phyloP scores from a whole-genome alignment of 2,113 vertebrate genomes.

The Bufo gargarizans region DNA sequence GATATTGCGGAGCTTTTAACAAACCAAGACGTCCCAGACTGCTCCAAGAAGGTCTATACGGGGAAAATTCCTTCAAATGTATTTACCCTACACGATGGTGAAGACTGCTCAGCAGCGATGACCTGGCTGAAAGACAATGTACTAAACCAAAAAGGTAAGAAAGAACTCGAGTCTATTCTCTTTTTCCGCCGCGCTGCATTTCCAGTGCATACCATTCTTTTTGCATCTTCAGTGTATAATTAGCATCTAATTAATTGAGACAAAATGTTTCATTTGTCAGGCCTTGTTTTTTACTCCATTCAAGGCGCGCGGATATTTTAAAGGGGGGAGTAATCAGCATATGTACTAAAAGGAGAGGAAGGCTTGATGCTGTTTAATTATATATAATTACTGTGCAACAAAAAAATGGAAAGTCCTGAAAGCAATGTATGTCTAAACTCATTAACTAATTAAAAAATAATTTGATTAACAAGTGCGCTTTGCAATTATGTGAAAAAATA shows the following conservation, averaged over 20 bases:
- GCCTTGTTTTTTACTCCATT: slow-evolving; percentile 91
- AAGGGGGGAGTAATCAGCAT: slow-evolving; percentile 64
- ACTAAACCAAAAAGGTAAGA: slow-evolving; percentile 73
- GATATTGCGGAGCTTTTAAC: slow-evolving; percentile 65
- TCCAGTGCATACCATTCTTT: slow-evolving; percentile 83
- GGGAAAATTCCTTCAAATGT: slow-evolving; percentile 80
- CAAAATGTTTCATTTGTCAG: slow-evolving; percentile 91
- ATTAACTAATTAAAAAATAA: slow-evolving; percentile 94
- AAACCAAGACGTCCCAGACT: slow-evolving; percentile 62
- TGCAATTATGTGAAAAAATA: slow-evolving; percentile 69
- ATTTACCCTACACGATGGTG: slow-evolving; percentile 79
- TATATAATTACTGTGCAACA: slow-evolving; percentile 85
- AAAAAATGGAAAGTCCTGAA: slow-evolving; percentile 85
- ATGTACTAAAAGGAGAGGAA: slow-evolving; percentile 75
- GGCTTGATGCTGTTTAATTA: slow-evolving; percentile 92
- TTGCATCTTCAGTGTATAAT: slow-evolving; percentile 84
- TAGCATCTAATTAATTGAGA: slow-evolving; percentile 90
- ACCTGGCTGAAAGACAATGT: slow-evolving; percentile 72
- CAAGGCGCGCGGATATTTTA: slow-evolving; percentile 87
- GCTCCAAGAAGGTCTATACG: slow-evolving; percentile 59
- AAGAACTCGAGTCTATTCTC: slow-evolving; percentile 55
- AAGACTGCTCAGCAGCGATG: slow-evolving; percentile 70
- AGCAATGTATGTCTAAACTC: slow-evolving; percentile 87
- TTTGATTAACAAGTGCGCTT: slow-evolving; percentile 89
- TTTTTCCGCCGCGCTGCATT: slow-evolving; percentile 64